Evolutionary conservation across 2,113 vertebrate genomes (phyloP).

Genomic region (Alosa alosa): DNA sequence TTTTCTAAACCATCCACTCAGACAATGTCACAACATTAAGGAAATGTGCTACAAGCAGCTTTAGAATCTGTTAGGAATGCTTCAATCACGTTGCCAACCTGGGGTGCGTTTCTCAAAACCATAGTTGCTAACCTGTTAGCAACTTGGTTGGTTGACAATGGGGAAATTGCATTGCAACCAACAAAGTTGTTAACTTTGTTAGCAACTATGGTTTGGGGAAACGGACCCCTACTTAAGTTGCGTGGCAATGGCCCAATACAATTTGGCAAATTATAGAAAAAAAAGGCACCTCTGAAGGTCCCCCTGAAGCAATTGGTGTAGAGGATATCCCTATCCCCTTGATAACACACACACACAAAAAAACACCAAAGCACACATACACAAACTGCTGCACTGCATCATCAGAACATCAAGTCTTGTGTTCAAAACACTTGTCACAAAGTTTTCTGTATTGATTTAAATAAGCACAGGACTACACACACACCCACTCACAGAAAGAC

Average conservation of each 20-base stretch:
- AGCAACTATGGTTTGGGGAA: too few relatives aligned
- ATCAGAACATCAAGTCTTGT: background rate
- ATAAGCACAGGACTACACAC: background rate
- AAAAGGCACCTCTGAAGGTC: slow-evolving; percentile 7
- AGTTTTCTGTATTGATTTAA: background rate
- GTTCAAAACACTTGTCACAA: background rate
- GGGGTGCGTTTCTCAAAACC: too few relatives aligned
- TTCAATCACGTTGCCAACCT: background rate
- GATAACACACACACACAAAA: background rate
- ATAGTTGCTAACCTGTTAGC: too few relatives aligned
- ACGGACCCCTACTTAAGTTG: background rate
- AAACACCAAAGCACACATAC: background rate
- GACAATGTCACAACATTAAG: background rate
- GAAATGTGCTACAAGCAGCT: background rate
- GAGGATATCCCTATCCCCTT: background rate
- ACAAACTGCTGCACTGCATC: background rate
- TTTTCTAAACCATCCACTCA: background rate
- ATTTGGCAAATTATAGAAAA: background rate
- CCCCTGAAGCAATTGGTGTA: background rate
- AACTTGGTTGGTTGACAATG: too few relatives aligned
- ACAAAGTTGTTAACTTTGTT: too few relatives aligned
- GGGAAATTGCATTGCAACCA: too few relatives aligned
- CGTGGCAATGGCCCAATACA: background rate
- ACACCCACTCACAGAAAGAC: background rate
- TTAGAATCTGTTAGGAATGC: background rate